Conservation (phyloP, 1,140 invertebrate genomes). For the Zaprionus nigranus region DNA sequence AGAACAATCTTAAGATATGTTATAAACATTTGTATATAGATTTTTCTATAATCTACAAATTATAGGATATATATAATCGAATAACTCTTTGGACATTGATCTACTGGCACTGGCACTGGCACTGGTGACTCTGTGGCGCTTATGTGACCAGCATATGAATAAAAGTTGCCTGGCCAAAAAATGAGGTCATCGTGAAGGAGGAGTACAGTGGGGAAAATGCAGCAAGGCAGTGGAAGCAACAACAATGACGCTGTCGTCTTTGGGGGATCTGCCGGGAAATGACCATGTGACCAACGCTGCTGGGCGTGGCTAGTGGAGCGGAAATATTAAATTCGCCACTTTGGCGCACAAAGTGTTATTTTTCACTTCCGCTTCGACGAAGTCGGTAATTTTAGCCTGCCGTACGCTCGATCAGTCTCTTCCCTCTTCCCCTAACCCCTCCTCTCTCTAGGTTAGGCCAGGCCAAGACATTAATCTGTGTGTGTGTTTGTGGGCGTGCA, state of each 20-base stretch:
- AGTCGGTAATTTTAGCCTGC: slow-evolving; percentile 24
- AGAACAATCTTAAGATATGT: no score
- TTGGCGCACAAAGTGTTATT: slow-evolving; percentile 74
- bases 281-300: slow-evolving; percentile 24
- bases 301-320: slow-evolving; percentile 51
- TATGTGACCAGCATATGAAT: slow-evolving; percentile 14
- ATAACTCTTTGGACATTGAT: not conserved
- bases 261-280: slow-evolving; percentile 11
- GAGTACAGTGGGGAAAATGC: not conserved
- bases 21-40: no score
- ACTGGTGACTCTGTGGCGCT: not conserved
- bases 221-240: slow-evolving; percentile 14
- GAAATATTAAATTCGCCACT: slow-evolving; percentile 81
- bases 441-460: not conserved
- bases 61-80: no score
- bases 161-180: slow-evolving; percentile 5
- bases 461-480: slow-evolving; percentile 34
- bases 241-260: slow-evolving; percentile 10
- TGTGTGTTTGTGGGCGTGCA: not conserved
- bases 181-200: slow-evolving; percentile 21
- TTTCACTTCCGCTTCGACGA: slow-evolving; percentile 69
- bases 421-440: not conserved
- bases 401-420: slow-evolving; percentile 45
- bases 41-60: no score
- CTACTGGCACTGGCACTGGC: not conserved